phyloP scores from a whole-genome alignment of 2,888 invertebrate genomes.

The Elmis aenea region DNA sequence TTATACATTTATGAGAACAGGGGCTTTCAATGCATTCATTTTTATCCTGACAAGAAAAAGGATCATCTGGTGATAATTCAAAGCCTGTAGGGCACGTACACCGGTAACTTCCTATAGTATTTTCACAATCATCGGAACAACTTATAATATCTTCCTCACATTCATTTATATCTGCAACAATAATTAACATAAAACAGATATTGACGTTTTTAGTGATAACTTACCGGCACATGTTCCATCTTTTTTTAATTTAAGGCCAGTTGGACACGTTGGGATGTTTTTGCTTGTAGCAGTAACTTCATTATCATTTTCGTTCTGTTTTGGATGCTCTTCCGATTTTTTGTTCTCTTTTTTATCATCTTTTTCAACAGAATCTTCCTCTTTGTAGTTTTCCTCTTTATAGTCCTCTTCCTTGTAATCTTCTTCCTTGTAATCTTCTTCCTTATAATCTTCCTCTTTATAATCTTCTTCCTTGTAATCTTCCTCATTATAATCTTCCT shows the following conservation, averaged over 20 bases:
- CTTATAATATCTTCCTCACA: slow-evolving; percentile 31
- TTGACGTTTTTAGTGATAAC: neutral
- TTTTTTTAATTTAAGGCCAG: slow-evolving; percentile 23
- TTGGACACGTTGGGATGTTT: slow-evolving; percentile 31
- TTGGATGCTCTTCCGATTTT: neutral
- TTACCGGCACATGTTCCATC: slow-evolving; percentile 10
- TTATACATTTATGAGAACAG: slow-evolving; percentile 33
- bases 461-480: slow-evolving; percentile 1
- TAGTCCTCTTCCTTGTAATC: slow-evolving; percentile 1
- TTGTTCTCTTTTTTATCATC: neutral
- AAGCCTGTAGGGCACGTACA: slow-evolving; percentile 60
- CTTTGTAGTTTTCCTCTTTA: slow-evolving; percentile 3
- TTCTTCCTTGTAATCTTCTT: neutral
- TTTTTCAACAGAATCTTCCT: slow-evolving; percentile 2
- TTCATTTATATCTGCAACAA: slow-evolving; percentile 40
- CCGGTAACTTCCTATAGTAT: slow-evolving; percentile 48
- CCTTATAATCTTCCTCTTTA: slow-evolving; percentile 4
- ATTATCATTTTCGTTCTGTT: neutral
- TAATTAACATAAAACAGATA: neutral
- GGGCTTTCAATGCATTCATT: slow-evolving; percentile 44
- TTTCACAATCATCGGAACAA: slow-evolving; percentile 50
- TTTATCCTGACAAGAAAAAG: slow-evolving; percentile 47
- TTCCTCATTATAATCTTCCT: slow-evolving; percentile 38
- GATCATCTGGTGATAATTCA: slow-evolving; percentile 43
- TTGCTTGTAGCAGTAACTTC: slow-evolving; percentile 40